A percentile compares a stretch with the other conserved stretches of the same genome.
Conservation (phyloP, 2,888 invertebrate genomes). For the Napeogenes inachia region DNA sequence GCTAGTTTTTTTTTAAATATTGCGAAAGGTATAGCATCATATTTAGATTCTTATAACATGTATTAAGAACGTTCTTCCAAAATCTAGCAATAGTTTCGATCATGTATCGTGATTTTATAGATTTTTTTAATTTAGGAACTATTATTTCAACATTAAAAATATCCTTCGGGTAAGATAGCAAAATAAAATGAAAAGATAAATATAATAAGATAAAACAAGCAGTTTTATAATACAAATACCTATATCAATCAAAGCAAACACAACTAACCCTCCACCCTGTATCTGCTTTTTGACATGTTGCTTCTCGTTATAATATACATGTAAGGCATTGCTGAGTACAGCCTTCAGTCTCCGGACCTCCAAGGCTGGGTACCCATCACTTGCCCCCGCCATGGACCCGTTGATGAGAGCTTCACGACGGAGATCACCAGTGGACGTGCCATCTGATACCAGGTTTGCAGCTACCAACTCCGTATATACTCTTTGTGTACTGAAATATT, state of each 20-base stretch:
- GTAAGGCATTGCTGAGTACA: constrained; percentile 84
- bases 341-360: constrained; percentile 89
- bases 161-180: too few relatives aligned
- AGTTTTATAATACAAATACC: not conserved
- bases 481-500: constrained; percentile 57
- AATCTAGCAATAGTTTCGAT: too few relatives aligned
- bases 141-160: too few relatives aligned
- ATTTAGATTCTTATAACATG: too few relatives aligned
- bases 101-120: too few relatives aligned
- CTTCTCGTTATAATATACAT: constrained; percentile 93
- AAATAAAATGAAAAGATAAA: too few relatives aligned
- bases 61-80: too few relatives aligned
- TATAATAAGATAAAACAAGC: not conserved
- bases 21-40: too few relatives aligned
- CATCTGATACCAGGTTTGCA: constrained; percentile 61
- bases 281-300: constrained; percentile 96
- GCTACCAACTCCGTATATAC: constrained; percentile 65
- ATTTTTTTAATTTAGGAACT: too few relatives aligned
- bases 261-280: constrained; percentile 84
- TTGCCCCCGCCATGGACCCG: constrained; percentile 65
- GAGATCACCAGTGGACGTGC: constrained; percentile 59
- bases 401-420: constrained; percentile 64
- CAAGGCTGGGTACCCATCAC: constrained; percentile 83
- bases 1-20: too few relatives aligned
- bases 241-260: not conserved